phyloP scores from a whole-genome alignment of 1,140 invertebrate genomes.

The Himalopsyche phryganea region DNA sequence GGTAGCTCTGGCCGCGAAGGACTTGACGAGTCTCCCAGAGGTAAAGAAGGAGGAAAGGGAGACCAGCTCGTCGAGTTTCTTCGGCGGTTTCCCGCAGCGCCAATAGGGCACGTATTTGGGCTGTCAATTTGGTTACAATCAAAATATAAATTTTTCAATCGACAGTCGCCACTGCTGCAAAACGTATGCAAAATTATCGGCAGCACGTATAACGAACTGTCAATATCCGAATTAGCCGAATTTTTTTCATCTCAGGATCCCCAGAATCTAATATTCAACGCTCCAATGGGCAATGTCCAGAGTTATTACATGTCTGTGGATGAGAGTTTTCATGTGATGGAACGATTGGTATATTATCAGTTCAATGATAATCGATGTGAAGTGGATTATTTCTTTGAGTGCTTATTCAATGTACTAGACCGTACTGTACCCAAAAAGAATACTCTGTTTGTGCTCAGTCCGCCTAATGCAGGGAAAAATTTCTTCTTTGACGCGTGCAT shows the following conservation, averaged over 20 bases:
- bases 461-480: conserved; percentile 27
- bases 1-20: neutral
- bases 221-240: neutral
- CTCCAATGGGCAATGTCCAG: neutral
- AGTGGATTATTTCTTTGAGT: neutral
- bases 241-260: neutral
- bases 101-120: too few species aligned
- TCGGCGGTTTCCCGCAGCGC: neutral
- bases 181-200: neutral
- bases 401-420: conserved; percentile 5
- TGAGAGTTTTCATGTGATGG: neutral
- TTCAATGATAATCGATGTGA: neutral
- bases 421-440: conserved; percentile 31
- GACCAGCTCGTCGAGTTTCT: neutral
- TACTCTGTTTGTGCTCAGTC: conserved; percentile 23
- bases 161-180: neutral
- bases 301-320: neutral
- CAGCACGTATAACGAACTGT: neutral
- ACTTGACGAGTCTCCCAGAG: neutral
- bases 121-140: neutral
- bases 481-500: conserved; percentile 22
- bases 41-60: neutral
- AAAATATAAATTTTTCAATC: neutral
- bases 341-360: neutral
- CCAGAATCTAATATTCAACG: neutral